These are phyloP conservation scores for Myrmecobius fasciatus DNA, from an alignment of 2,113 vertebrate species.

Conservation along the genomic window DNA sequence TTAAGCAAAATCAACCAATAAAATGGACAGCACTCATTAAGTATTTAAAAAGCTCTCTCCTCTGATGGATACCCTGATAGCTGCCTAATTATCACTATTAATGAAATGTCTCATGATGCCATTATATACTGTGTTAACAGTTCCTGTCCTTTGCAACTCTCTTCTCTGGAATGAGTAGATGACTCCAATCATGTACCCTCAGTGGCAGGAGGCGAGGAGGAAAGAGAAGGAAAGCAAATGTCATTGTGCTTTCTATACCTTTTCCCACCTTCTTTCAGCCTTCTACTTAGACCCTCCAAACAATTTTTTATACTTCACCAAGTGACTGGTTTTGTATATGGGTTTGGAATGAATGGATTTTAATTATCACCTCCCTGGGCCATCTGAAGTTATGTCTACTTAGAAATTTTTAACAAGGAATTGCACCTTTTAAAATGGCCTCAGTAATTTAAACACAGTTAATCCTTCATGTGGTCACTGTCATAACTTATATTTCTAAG, in stretches of 20 bases:
- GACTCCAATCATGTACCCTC: neutral
- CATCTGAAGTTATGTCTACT: neutral
- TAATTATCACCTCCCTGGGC: neutral
- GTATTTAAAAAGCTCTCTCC: neutral
- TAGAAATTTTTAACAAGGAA: neutral
- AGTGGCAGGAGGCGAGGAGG: neutral
- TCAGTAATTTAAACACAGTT: slow-evolving; percentile 5
- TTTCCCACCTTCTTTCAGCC: neutral
- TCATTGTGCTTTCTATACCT: neutral
- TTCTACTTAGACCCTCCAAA: neutral
- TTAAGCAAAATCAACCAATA: neutral
- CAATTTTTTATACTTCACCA: neutral
- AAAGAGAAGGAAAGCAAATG: neutral
- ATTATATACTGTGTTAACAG: neutral
- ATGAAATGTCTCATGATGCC: neutral
- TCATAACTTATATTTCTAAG: neutral
- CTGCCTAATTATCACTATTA: neutral
- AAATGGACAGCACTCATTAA: neutral
- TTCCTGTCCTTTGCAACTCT: neutral
- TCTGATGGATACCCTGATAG: neutral
- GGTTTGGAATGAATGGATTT: neutral
- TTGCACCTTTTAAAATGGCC: neutral
- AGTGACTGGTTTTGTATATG: neutral
- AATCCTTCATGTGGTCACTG: neutral
- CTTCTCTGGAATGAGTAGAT: neutral